Evolutionary conservation across 2,888 invertebrate genomes (phyloP).

Genomic region (Hydrotaea cyrtoneurina): DNA sequence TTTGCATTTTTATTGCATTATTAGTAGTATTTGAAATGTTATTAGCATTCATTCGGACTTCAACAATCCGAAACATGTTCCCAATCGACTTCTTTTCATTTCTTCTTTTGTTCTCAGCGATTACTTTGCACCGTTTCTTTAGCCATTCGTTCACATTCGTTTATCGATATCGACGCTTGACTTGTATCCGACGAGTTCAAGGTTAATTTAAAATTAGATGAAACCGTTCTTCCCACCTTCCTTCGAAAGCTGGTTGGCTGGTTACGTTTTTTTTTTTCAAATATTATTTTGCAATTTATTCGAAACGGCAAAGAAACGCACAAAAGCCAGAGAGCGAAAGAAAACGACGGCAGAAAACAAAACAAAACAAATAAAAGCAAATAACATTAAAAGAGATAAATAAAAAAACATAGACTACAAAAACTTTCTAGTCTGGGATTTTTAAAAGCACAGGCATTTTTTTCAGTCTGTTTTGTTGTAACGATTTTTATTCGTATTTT

Average conservation of each 20-base stretch:
- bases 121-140: neutral
- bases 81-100: neutral
- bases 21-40: conserved; percentile 12
- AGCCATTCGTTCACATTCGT: neutral
- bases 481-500: too few species aligned
- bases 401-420: conserved; percentile 1
- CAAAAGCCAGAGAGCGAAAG: neutral
- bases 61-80: neutral
- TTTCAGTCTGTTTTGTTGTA: neutral
- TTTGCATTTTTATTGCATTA: conserved; percentile 37
- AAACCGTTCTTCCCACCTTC: neutral
- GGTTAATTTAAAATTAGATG: conserved; percentile 1
- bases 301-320: neutral
- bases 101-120: conserved; percentile 3
- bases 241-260: neutral
- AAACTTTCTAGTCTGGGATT: conserved; percentile 25
- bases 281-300: neutral
- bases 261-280: too few species aligned
- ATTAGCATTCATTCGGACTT: conserved; percentile 31
- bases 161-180: conserved; percentile 8
- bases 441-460: neutral
- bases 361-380: neutral
- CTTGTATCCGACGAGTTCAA: conserved; percentile 51
- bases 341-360: neutral
- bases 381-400: neutral